Evolutionary conservation across 2,888 invertebrate species (phyloP).

Genomic region (Diadromus collaris): DNA sequence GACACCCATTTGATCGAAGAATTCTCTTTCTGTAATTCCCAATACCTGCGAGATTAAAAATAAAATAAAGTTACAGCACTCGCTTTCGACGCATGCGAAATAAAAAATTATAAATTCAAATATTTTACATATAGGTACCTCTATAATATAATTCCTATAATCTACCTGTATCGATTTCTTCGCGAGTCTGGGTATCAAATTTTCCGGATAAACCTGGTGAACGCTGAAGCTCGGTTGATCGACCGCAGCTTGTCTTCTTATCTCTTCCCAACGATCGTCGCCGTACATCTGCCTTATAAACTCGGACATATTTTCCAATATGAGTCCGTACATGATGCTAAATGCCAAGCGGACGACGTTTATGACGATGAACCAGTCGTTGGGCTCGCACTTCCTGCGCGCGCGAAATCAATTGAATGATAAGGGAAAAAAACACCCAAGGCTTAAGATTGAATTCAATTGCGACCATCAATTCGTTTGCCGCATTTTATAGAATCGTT

Average conservation of each 20-base stretch:
- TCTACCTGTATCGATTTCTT: conserved; percentile 92
- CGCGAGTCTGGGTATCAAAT: conserved; percentile 90
- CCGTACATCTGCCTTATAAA: conserved; percentile 97
- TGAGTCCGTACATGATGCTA: conserved; percentile 94
- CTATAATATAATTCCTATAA: conserved; percentile 3
- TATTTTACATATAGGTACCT: too few species aligned
- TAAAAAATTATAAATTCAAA: too few species aligned
- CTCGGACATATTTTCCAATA: conserved; percentile 96
- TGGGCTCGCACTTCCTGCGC: background rate
- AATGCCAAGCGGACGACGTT: background rate
- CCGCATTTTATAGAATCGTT: too few species aligned
- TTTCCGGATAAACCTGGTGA: conserved; percentile 97
- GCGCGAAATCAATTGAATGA: background rate
- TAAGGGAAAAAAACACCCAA: too few species aligned
- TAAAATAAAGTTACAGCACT: background rate
- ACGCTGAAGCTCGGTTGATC: conserved; percentile 94
- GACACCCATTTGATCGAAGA: conserved; percentile 97
- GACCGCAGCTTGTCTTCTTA: conserved; percentile 91
- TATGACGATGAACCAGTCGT: background rate
- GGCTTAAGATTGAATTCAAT: too few species aligned
- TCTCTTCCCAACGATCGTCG: conserved; percentile 96
- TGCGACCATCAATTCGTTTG: too few species aligned
- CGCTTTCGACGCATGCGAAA: background rate
- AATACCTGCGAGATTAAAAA: conserved; percentile 84
- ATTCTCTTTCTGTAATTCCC: conserved; percentile 92